phyloP scores from a whole-genome alignment of 2,888 invertebrate genomes.

The Leptothorax acervorum region DNA sequence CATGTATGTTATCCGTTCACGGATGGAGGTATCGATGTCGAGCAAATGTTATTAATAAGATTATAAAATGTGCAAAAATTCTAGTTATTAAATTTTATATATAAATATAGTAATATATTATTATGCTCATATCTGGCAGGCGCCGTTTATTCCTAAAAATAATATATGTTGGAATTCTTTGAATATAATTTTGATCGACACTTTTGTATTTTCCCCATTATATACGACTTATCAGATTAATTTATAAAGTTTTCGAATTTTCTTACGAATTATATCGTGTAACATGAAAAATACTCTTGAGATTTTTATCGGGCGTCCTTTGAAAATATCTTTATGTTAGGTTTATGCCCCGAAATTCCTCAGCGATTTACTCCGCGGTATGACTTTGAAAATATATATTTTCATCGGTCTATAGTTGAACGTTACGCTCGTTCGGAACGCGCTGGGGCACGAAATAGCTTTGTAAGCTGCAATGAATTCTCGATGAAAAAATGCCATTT shows the following conservation, averaged over 20 bases:
- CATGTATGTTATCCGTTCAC: not conserved
- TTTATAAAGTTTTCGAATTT: not conserved
- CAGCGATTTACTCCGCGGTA: not conserved
- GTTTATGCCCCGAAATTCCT: not conserved
- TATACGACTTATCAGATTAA: not conserved
- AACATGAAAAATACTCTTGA: not conserved
- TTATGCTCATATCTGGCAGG: not conserved
- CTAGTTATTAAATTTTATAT: not conserved
- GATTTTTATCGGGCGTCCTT: not conserved
- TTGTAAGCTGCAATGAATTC: constrained; percentile 31
- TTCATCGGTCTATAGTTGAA: not conserved
- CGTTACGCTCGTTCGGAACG: not conserved
- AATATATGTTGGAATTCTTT: not conserved
- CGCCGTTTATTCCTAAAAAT: not conserved
- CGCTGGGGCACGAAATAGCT: not conserved
- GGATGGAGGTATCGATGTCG: not conserved
- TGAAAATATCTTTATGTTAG: not conserved
- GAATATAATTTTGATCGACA: not conserved
- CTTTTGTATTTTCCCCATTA: not conserved
- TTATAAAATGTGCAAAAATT: not conserved
- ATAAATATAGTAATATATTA: not conserved
- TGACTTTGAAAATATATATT: not conserved
- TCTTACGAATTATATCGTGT: not conserved
- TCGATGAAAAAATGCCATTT: constrained; percentile 53
- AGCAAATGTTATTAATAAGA: not conserved